Evolutionary conservation across 2,113 vertebrate species (phyloP), one percentile per base, ranked within the genome.

Genomic region (Polypterus senegalus): DNA sequence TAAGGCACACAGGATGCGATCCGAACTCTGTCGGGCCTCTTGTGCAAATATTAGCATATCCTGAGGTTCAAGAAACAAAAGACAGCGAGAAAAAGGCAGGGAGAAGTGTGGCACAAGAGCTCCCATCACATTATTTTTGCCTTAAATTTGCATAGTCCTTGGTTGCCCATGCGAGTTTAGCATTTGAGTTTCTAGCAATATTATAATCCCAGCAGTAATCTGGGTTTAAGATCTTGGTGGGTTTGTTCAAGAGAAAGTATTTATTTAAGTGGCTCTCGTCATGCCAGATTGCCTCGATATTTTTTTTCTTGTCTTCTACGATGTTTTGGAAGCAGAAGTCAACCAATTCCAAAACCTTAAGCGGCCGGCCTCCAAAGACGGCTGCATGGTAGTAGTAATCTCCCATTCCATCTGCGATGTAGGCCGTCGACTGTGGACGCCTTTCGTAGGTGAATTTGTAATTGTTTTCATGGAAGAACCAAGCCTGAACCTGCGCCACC

Each of bases 191-290:
- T 3, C 71, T 61, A 3, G 9, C 75, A 64, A 79, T 81, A 2
- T 75, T 69, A 54, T 77, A 76, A 65, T 83, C 77, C 81, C 79
- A 83, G 55, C 73, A 76, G 44, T 79, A 83, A 61, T 83, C 78
- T 2, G 80, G 80, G 9, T 79, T 81, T 58, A 83, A 66, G 57
- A 82, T 52, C 65, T 81, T 82, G 45, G 69, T 72, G 6, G 80
- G 80, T 49, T 77, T 83, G 63, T 83, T 55, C 52, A 68, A 57
- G 57, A 83, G 66, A 54, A 76, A 80, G 57, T 81, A 81, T 55
- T 76, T 76, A 69, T 83, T 83, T 4, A 81, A 67, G 59, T 81
- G 74, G 67, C 79, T 83, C 53, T 81, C 79, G 10, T 83, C 78
- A 3, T 83, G 79, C 81, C 79, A 83, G 11, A 71, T 0, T 0